A percentile compares a stretch with the other conserved stretches of the same genome.
These are phyloP conservation scores for Tyrannus savana DNA, from an alignment of 2,113 vertebrate species.

Conservation along the genomic window DNA sequence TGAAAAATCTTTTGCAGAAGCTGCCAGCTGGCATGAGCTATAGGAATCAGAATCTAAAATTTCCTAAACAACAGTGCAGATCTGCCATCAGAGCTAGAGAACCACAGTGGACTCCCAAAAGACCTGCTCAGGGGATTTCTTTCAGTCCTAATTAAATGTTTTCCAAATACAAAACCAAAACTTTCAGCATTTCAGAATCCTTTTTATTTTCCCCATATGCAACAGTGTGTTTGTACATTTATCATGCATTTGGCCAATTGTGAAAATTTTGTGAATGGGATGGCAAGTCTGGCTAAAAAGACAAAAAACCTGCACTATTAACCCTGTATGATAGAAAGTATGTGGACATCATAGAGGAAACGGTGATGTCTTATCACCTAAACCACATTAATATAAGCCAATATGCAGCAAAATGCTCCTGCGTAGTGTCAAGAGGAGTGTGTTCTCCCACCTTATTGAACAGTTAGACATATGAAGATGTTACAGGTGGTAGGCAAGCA, in stretches of 20 bases:
- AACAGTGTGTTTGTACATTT: background rate
- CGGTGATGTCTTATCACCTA: background rate
- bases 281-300: background rate
- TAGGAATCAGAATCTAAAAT: background rate
- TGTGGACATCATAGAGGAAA: background rate
- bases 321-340: background rate
- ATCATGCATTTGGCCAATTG: background rate
- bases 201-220: background rate
- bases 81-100: background rate
- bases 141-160: background rate
- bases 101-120: fast-evolving
- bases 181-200: background rate
- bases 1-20: background rate
- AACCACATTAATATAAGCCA: background rate
- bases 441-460: background rate
- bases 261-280: background rate
- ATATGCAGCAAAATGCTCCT: background rate
- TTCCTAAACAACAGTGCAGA: background rate
- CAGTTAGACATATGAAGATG: background rate
- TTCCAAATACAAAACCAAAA: background rate
- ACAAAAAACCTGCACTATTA: background rate
- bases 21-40: background rate
- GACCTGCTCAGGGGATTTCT: background rate
- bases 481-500: background rate
- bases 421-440: background rate